phyloP scores from a whole-genome alignment of 2,888 invertebrate genomes.

The Leucophenga maculata region DNA sequence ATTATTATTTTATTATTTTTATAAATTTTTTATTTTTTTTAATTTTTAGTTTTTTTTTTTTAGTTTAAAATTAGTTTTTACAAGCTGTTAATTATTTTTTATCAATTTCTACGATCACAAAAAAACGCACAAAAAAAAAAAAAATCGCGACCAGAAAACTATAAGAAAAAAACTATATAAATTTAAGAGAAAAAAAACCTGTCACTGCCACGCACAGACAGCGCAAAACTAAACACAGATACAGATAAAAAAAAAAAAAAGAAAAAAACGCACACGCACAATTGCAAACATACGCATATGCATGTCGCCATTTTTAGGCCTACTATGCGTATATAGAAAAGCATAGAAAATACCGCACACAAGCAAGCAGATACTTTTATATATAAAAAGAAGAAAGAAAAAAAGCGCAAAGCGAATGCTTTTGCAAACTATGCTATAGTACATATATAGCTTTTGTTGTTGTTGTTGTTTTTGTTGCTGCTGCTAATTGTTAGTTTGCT shows the following conservation, averaged over 20 bases:
- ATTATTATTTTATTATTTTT: too few species aligned
- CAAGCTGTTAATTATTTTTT: constrained; percentile 55
- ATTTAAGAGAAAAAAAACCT: constrained; percentile 31
- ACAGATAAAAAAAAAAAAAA: neutral
- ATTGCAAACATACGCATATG: constrained; percentile 10
- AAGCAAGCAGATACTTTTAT: constrained; percentile 20
- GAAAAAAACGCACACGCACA: constrained; percentile 14
- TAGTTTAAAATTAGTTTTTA: constrained; percentile 34
- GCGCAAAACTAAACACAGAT: constrained; percentile 1
- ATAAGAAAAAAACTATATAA: constrained; percentile 23
- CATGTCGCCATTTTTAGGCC: constrained; percentile 40
- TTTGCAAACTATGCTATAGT: constrained; percentile 36
- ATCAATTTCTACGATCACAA: constrained; percentile 39
- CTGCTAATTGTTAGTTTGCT: constrained; percentile 26
- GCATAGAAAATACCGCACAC: neutral
- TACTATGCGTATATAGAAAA: neutral
- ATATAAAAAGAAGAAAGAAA: constrained; percentile 28
- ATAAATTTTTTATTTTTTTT: neutral
- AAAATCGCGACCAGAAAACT: constrained; percentile 25
- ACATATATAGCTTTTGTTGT: constrained; percentile 36
- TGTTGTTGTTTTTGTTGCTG: constrained; percentile 17
- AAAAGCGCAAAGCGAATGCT: constrained; percentile 30
- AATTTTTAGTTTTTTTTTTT: neutral
- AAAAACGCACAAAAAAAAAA: neutral
- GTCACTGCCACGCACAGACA: constrained; percentile 50